Evolutionary conservation across 2,113 vertebrate genomes (phyloP).

Genomic region (Suricata suricatta): DNA sequence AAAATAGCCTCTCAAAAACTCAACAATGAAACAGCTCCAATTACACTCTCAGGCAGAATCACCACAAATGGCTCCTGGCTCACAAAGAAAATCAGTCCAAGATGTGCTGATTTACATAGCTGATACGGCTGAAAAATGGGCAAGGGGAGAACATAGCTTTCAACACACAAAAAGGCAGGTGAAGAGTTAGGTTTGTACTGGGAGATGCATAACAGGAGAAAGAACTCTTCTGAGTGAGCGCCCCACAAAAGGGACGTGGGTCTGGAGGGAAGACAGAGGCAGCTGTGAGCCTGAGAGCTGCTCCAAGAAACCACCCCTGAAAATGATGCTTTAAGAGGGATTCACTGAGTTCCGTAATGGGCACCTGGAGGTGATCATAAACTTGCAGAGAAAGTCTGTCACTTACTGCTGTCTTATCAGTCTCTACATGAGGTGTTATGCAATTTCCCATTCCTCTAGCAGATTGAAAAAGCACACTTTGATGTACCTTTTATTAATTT

Average conservation of each 20-base stretch:
- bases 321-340: conserved; percentile 56
- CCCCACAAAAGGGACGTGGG: conserved; percentile 66
- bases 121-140: conserved; percentile 82
- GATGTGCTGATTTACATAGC: conserved; percentile 85
- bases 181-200: conserved; percentile 74
- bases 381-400: conserved; percentile 63
- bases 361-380: conserved; percentile 65
- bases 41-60: conserved; percentile 82
- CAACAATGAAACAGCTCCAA: conserved; percentile 84
- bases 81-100: conserved; percentile 87
- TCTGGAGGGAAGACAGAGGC: conserved; percentile 58
- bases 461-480: conserved; percentile 52
- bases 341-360: conserved; percentile 63
- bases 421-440: conserved; percentile 21
- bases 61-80: conserved; percentile 81
- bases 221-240: conserved; percentile 67
- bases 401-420: conserved; percentile 67
- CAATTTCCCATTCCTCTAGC: conserved; percentile 58
- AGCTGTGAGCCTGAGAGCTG: conserved; percentile 52
- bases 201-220: conserved; percentile 75
- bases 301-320: conserved; percentile 36
- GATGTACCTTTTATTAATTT: conserved; percentile 56
- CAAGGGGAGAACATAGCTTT: conserved; percentile 74
- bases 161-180: conserved; percentile 71
- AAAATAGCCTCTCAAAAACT: conserved; percentile 82